Base-by-base conservation (phyloP, 2,797 vertebrate genomes). In the Channa striata region DNA sequence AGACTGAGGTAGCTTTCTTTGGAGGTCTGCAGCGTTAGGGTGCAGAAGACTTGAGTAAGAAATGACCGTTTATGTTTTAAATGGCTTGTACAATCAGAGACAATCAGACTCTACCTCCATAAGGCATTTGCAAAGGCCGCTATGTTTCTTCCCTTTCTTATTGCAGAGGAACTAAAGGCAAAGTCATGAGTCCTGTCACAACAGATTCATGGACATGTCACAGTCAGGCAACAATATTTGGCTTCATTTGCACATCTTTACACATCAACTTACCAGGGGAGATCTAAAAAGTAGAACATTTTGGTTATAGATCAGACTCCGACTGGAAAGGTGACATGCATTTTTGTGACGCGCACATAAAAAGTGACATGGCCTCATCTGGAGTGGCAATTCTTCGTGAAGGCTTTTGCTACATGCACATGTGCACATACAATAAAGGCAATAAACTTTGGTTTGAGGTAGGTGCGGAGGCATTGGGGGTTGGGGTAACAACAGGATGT, bases 1-100 rank as follows among this genome's bases (percentile, higher is more conserved):
- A 85, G 68, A 77, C 71, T 91, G 93, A 94, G 89, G 92, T 93
- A 94, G 91, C 78, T 92, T 87, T 93, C 89, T 93, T 94, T 94
- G 91, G 90, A 92, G 56, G 70, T 56, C 77, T 74, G 69, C 70
- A 87, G 87, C 76, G 79, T 90, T 85, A 76, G 81, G 68, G 63
- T 73, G 49, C 68, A 58, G 70, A 37, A 51, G 51, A 59, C 61
- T 58, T 50, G 42, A 34, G 11, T 36, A 59, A 61, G 75, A 48
- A 58, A 71, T 20, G 20, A 44, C 58, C 65, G 56, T 62, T 77
- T 56, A 72, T 33, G 65, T 59, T 79, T 85, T 68, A 66, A 64
- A 79, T 81, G 90, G 82, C 87, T 84, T 47, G 30, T 81, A 80
- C 66, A 84, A 84, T 78, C 74, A 77, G 80, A 82, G 87, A 58